Base-by-base conservation (phyloP, 1,140 invertebrate genomes). In the Dufourea novaeangliae region DNA sequence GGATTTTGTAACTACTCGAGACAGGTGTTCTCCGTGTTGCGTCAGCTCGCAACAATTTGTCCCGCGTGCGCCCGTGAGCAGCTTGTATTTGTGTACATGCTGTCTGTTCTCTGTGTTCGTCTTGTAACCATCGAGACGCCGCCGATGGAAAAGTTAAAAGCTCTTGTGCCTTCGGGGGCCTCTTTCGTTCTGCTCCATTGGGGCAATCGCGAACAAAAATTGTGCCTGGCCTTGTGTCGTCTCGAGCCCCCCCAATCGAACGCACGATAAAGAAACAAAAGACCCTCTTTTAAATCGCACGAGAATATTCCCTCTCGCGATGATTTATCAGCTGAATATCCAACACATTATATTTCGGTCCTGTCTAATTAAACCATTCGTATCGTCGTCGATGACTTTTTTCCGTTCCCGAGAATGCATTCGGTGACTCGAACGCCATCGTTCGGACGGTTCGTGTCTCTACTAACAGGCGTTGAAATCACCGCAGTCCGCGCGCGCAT, bases 1-100 rank as follows among this genome's bases (percentile, higher is more conserved):
- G 78, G 78, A 75, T 87, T 86, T 87, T 86, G 84, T 87, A 87
- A 87, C 75, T 32, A 32, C 34, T 79, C 74, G 63, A 84, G 84
- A 87, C 82, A 82, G 86, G 85, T 85, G 79, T 83, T 83, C 69
- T 44, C 39, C 64, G 69, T 7, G 46, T 86, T 86, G 79, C 85
- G 75, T 84, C 81, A 86, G 54, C 56, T 29, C 50, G 27, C 11
- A 8, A 72, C 74, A 86, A 86, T 86, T 85, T 86, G 85, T 85
- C 78, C 41, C 39, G 39, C 20, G 17, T n/a, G 46, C 46, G 46
- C n/a, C n/a, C n/a, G n/a, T n/a, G n/a, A n/a, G n/a, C n/a, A n/a
- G n/a, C n/a, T n/a, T 50, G 46, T n/a, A 50, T n/a, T n/a, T 50
- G 68, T 54, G 39, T 37, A 59, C 27, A 25, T 39, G 34, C 72